Base-by-base conservation (phyloP, 2,113 vertebrate species). In the Actinemys pallida region DNA sequence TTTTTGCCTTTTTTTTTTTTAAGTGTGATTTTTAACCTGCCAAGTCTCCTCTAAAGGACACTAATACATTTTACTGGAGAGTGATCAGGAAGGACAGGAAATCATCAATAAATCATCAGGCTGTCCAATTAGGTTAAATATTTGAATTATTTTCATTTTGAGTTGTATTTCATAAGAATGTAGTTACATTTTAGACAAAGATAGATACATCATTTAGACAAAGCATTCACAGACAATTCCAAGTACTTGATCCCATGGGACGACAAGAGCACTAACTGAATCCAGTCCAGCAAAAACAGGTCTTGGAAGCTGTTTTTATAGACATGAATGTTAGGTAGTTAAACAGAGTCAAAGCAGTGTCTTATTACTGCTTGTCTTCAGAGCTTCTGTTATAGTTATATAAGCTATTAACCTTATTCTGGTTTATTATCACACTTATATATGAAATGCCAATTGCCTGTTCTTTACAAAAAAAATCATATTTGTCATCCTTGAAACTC, bases 221-320 rank as follows among this genome's bases (percentile, higher is more conserved):
- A 81, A 95, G 24, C 47, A 89, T 95, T 93, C 76, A 78, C 45
- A 95, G 92, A 83, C 89, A 83, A 39, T 86, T 97, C 93, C 57
- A 90, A 83, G 65, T 84, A 93, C 69, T 87, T 97, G 94, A 95
- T 76, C 94, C 94, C 82, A 87, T 39, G 93, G 84, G 57, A 94
- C 57, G 94, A 52, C 57, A 92, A 53, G 93, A 98, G 92, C 56
- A 62, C 39, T 95, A 88, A 90, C 54, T 95, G 94, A 97, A 89
- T 31, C 35, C 53, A 93, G 78, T 87, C 96, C 95, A 97, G 72
- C 95, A 94, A 96, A 97, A 98, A 90, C 85, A 96, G 84, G 78
- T 95, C 89, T 17, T 97, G 83, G 95, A 96, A 97, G 92, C 92
- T 90, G 84, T 80, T 96, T 98, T 98, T 96, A 97, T 93, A 93